Conservation (phyloP, 53 echinoderm and acorn worm species). For the Mesocentrotus franciscanus region DNA sequence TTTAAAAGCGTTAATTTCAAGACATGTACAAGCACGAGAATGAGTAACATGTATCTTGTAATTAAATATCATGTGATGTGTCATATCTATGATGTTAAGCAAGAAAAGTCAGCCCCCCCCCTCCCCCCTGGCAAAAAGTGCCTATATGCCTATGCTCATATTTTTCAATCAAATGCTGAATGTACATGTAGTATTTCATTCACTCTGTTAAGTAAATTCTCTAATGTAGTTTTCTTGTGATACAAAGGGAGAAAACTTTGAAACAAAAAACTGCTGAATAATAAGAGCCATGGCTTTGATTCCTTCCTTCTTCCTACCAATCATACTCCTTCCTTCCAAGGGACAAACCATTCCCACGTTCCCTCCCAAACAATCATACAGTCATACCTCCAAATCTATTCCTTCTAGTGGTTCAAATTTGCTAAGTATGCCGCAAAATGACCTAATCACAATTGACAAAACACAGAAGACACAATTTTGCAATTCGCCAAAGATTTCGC, state of each 20-base stretch:
- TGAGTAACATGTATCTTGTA: neutral
- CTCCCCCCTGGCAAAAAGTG: neutral
- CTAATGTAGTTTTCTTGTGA: neutral
- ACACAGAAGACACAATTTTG: too few species aligned
- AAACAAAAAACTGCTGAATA: constrained; percentile 11
- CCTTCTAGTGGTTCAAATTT: too few species aligned
- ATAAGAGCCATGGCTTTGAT: constrained; percentile 35
- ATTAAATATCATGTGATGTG: constrained; percentile 22
- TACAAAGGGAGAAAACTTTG: constrained; percentile 18
- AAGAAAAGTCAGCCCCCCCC: neutral
- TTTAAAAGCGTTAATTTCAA: neutral
- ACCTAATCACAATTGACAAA: too few species aligned
- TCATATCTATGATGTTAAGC: too few species aligned
- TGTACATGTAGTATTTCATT: neutral
- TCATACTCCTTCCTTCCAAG: neutral
- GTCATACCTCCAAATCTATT: neutral
- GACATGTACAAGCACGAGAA: neutral
- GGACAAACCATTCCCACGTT: neutral
- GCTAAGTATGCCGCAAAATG: too few species aligned
- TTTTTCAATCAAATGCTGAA: neutral
- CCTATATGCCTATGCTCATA: neutral
- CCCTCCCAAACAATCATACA: neutral
- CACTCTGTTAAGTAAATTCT: neutral
- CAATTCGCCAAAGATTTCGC: too few species aligned
- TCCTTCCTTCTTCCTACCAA: constrained; percentile 19